Conservation (phyloP, 2,888 invertebrate genomes). For the Ethmia dodecea region DNA sequence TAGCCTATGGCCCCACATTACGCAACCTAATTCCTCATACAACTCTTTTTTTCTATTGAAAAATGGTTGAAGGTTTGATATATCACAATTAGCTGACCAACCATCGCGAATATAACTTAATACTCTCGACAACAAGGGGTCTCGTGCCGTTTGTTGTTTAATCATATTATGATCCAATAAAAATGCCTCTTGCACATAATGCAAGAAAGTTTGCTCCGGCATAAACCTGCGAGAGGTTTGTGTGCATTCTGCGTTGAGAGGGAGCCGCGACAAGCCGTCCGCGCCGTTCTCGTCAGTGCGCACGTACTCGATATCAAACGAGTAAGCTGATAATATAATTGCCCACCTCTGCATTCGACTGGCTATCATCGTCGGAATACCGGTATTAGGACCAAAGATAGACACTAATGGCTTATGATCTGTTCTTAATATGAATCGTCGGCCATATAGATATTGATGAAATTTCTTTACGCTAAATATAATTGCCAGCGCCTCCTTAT, state of each 20-base stretch:
- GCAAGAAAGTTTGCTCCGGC: constrained; percentile 5
- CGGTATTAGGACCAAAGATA: too few species aligned
- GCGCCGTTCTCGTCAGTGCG: constrained; percentile 6
- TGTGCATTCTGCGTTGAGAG: too few species aligned
- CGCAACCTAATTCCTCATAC: constrained; percentile 16
- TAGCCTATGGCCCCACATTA: constrained; percentile 7
- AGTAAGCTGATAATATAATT: constrained; percentile 16
- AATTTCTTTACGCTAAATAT: too few species aligned
- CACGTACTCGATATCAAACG: constrained; percentile 18
- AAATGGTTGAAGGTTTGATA: too few species aligned
- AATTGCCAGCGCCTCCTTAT: too few species aligned
- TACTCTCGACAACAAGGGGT: constrained; percentile 12
- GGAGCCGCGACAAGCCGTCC: constrained; percentile 9
- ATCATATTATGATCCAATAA: constrained; percentile 9
- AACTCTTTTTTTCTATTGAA: constrained; percentile 4
- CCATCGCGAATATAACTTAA: constrained; percentile 16
- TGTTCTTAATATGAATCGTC: too few species aligned
- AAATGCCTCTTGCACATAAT: constrained; percentile 7
- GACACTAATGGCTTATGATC: too few species aligned
- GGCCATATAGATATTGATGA: too few species aligned
- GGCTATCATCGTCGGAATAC: too few species aligned
- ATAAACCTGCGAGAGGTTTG: too few species aligned
- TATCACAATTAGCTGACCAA: constrained; percentile 14
- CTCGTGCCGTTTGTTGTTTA: constrained; percentile 7
- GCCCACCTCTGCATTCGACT: too few species aligned